Conservation (phyloP, 2,113 vertebrate species). For the Eulemur macaco region DNA sequence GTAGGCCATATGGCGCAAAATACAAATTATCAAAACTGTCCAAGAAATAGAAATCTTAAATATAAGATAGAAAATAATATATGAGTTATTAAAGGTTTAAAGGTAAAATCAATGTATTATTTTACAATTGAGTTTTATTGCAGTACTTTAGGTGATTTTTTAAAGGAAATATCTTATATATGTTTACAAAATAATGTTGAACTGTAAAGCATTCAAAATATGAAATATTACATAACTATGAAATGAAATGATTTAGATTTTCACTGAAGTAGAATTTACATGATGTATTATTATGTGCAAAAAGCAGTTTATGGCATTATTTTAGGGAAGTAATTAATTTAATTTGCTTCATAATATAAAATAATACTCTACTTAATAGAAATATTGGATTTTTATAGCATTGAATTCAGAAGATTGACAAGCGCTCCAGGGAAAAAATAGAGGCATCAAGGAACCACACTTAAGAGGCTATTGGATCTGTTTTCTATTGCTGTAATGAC, state of each 20-base stretch:
- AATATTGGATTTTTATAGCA: neutral
- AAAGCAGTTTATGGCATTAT: neutral
- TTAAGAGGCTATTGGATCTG: neutral
- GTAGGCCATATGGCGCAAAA: neutral
- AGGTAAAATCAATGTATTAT: neutral
- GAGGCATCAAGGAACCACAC: neutral
- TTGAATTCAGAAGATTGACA: neutral
- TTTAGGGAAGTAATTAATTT: neutral
- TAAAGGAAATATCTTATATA: neutral
- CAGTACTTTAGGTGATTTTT: neutral
- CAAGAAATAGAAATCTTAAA: neutral
- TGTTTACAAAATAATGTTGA: neutral
- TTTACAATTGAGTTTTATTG: neutral
- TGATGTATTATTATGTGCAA: neutral
- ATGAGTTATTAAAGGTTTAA: neutral
- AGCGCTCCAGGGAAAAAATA: neutral
- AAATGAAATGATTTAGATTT: neutral
- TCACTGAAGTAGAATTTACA: neutral
- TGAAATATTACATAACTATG: neutral
- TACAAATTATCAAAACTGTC: neutral
- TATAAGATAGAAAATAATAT: neutral
- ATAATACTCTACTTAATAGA: neutral
- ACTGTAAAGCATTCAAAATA: neutral
- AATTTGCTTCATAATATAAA: neutral
- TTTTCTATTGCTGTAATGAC: neutral